Evolutionary conservation across 2,888 invertebrate species (phyloP), one percentile per base, ranked within the genome.

Genomic region (Stictocephala bisonia): DNA sequence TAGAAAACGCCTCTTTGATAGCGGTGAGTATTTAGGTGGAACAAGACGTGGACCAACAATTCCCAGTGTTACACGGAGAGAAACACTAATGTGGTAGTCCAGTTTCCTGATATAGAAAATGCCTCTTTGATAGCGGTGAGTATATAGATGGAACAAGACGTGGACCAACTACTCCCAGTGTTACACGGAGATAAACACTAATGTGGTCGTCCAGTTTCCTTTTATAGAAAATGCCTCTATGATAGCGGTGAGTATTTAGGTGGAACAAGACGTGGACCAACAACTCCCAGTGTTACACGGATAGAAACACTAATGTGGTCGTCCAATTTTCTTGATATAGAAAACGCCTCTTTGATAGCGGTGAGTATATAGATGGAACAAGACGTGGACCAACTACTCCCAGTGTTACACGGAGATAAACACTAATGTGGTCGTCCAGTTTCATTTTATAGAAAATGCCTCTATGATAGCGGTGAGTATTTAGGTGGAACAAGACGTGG

Each of bases 131-230:
- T 81, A 29, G 77, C 74, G 3, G 82, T 82, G 78, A 79, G 80
- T 35, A 44, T 18, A 15, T 35, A 9, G 35, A 9, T 35, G 7
- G 35, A 82, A 83, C 40, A 73, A 79, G 18, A 80, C 82, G 0
- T 86, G 86, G 86, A 85, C 86, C 24, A 87, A 88, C 81, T 86
- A 86, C 77, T 83, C 84, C n/a, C 81, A 84, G 72, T 88, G 88
- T 76, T 82, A 76, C 75, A 79, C 31, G 77, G 81, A 18, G 75
- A 80, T 58, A 81, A 80, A 40, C 51, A 78, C 24, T 78, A 80
- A 80, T 3, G 73, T 82, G 27, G 77, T 82, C 20, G 79, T 80
- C 71, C 77, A 82, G 7, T 78, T 76, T 6, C 76, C 76, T 1
- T 78, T 76, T 60, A 75, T 77, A 11, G 78, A 79, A 69, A 81